Base-by-base conservation (phyloP, 2,888 invertebrate species). In the Pollenia amentaria region DNA sequence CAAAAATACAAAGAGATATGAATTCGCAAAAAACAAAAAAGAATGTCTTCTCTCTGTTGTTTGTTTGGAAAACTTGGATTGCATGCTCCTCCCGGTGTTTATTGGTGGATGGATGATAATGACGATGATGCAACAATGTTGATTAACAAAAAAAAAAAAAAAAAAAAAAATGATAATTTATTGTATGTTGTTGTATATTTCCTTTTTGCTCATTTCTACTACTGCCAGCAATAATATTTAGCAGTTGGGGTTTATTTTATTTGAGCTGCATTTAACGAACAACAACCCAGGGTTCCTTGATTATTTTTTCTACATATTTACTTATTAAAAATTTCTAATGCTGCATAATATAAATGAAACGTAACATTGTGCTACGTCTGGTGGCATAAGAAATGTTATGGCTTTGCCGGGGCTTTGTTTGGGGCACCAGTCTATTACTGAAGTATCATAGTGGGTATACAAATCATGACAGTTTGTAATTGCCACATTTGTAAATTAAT, bases 401-500 rank as follows among this genome's bases (percentile, higher is more conserved):
- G 2, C 21, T 46, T 18, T 8, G 3, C 18, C 3, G 9, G 29
- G 73, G 38, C 42, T 40, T 70, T 21, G 12, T 11, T 42, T 14
- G 46, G 2, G 29, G 29, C 4, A 29, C 29, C 29, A 29, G 29
- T 29, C 21, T 38, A 51, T 44, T n/a, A 51, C 44, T 69, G 51
- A 42, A 42, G 11, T 72, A 55, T 65, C 77, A 73, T 69, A 73
- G 60, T 72, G 76, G 60, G 65, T 42, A 40, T 80, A 79, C 51
- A 72, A 78, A 85, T 72, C 84, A 84, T 70, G 78, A 85, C 83
- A 88, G 65, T 78, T 85, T 85, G 85, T 81, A 87, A 85, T 87
- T 87, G 83, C 83, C 80, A 83, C 77, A 81, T 87, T 88, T 85
- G 78, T 67, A 85, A 88, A 84, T 78, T 84, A 85, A 79, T 85